Evolutionary conservation across 1,140 invertebrate species (phyloP), one percentile per base, ranked within the genome.

Genomic region (Asobara japonica): DNA sequence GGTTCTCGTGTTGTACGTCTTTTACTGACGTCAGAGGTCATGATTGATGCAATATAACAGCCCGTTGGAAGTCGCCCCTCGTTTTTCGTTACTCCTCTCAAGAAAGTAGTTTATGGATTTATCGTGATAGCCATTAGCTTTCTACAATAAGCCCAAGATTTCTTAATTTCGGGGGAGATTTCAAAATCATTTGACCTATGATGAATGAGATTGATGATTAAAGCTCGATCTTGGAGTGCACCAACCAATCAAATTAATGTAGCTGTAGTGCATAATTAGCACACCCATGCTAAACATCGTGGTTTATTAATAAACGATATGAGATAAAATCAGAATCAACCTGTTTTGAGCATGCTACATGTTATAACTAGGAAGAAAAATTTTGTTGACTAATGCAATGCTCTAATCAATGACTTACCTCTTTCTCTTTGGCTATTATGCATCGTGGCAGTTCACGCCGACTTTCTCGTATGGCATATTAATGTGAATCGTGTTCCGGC

Each of bases 401-500:
- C 41, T 66, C 64, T 25, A 66, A 65, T 66, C 64, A 66, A 66
- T 66, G 36, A 31, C 29, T 30, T 29, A n/a, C 51, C 51, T 56
- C 51, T 64, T 18, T 64, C 31, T 64, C 27, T 64, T 29, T 16
- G 61, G 33, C 29, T 65, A 33, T 30, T 61, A 25, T 48, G 30
- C 27, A 67, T 25, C n/a, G 16, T 33, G 45, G 31, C 60, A 51
- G 29, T 65, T 60, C 33, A 41, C 51, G 29, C 31, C 13, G 29
- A 67, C 62, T 68, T 67, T 41, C 45, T 62, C 69, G 29, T 18
- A 30, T 48, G 29, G 66, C 41, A 70, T 71, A 69, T 71, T 66
- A 74, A 74, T 68, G 69, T 41, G 48, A 66, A 45, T 71, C 36
- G 69, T 61, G 73, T 74, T 56, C 61, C 69, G 36, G 51, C 18